Percentiles rank a stretch among this genome's conserved stretches.
phyloP scores from a whole-genome alignment of 2,113 vertebrate species.

The Electrona antarctica region DNA sequence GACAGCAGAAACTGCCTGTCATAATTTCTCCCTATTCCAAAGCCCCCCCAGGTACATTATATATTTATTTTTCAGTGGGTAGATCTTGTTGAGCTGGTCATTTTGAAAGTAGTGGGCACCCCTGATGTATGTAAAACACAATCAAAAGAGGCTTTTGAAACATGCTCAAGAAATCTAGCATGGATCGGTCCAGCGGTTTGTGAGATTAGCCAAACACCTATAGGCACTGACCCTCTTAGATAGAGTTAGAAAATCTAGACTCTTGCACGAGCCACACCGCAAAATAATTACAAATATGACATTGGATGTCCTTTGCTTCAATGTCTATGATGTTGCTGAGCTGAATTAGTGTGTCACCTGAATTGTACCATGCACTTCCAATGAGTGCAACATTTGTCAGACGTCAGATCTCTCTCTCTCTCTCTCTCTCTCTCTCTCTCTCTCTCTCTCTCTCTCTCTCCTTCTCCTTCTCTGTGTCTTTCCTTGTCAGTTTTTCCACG shows the following conservation, averaged over 20 bases:
- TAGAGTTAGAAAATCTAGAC: neutral
- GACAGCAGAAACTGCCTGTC: too few relatives aligned
- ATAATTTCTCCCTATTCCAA: too few relatives aligned
- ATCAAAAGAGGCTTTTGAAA: too few relatives aligned
- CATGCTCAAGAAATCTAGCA: too few relatives aligned
- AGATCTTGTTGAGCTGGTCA: too few relatives aligned
- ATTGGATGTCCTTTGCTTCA: slow-evolving; percentile 24
- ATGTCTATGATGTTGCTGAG: slow-evolving; percentile 57
- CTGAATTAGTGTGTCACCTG: slow-evolving; percentile 64
- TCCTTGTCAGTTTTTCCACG: slow-evolving; percentile 43
- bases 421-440: slow-evolving; percentile 29
- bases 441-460: neutral
- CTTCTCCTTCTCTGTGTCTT: slow-evolving; percentile 21
- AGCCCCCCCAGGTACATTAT: too few relatives aligned
- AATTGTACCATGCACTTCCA: slow-evolving; percentile 50
- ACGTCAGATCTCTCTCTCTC: neutral
- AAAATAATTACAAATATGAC: slow-evolving; percentile 20
- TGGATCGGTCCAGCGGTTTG: too few relatives aligned
- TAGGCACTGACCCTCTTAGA: too few relatives aligned
- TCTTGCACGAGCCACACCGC: slow-evolving; percentile 26
- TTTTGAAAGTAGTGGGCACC: too few relatives aligned
- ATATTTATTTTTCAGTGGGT: too few relatives aligned
- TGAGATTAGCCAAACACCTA: too few relatives aligned
- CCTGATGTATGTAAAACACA: too few relatives aligned
- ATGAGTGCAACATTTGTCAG: slow-evolving; percentile 12